Evolutionary conservation across 64 coral and sea anemone species (phyloP).

Genomic region (Montipora capricornis): DNA sequence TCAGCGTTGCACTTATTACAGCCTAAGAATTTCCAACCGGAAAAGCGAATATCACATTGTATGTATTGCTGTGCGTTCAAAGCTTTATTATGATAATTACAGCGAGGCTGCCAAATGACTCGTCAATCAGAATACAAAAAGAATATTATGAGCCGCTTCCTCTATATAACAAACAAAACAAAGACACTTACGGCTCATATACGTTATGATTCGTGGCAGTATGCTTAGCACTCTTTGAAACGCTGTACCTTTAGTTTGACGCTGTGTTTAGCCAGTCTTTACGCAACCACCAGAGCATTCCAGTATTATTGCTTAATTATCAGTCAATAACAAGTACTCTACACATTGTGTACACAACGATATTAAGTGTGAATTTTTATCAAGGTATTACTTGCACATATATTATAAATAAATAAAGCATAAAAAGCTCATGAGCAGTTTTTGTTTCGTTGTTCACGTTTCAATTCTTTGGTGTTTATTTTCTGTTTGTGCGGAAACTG

Average conservation of each 20-base stretch:
- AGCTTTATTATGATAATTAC: conserved; percentile 3
- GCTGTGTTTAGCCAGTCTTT: too few relatives aligned
- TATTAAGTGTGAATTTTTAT: background rate
- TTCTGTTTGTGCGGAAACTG: too few relatives aligned
- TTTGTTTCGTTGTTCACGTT: too few relatives aligned
- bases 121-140: background rate
- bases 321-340: background rate
- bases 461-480: too few relatives aligned
- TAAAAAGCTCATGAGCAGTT: background rate
- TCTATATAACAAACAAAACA: background rate
- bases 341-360: background rate
- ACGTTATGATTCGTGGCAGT: too few relatives aligned
- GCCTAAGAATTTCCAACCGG: background rate
- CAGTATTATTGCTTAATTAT: background rate
- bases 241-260: background rate
- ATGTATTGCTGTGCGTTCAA: background rate
- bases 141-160: background rate
- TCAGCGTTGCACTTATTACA: background rate
- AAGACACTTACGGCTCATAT: too few relatives aligned
- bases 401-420: background rate
- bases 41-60: background rate
- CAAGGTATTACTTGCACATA: conserved; percentile 13
- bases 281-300: background rate
- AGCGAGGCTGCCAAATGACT: background rate
- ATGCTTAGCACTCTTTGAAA: background rate